phyloP scores from a whole-genome alignment of 2,797 vertebrate genomes.

The Threskiornis aethiopicus region DNA sequence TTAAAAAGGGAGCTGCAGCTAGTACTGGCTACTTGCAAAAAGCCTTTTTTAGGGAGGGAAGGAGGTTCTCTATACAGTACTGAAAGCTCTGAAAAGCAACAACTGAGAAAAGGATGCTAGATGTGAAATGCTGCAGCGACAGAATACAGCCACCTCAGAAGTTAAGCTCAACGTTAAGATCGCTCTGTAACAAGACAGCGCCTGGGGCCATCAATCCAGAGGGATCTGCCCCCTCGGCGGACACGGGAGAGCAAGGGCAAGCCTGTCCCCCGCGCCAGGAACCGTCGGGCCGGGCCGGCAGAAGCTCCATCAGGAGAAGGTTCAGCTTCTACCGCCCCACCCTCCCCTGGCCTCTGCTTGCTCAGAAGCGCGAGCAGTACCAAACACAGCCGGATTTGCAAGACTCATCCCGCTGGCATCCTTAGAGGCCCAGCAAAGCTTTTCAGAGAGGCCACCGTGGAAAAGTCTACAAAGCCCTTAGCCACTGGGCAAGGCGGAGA shows the following conservation, averaged over 20 bases:
- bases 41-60: neutral
- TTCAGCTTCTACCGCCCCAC: neutral
- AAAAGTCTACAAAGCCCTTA: neutral
- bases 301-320: neutral
- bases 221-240: neutral
- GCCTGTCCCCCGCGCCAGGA: neutral
- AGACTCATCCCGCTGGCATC: neutral
- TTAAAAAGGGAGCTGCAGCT: neutral
- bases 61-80: neutral
- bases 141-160: neutral
- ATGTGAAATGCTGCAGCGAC: neutral
- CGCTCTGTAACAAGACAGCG: neutral
- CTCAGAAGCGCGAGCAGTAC: neutral
- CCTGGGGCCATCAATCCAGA: neutral
- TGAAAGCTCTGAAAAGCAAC: neutral
- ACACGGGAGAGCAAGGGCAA: neutral
- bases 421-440: neutral
- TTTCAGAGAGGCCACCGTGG: neutral
- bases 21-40: neutral
- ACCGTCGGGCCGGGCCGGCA: neutral
- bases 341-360: neutral
- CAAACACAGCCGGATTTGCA: neutral
- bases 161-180: neutral
- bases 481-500: neutral
- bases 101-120: neutral